These are phyloP conservation scores for Noctuana brunneofusca DNA, from an alignment of 2,888 invertebrate species.

Conservation along the genomic window DNA sequence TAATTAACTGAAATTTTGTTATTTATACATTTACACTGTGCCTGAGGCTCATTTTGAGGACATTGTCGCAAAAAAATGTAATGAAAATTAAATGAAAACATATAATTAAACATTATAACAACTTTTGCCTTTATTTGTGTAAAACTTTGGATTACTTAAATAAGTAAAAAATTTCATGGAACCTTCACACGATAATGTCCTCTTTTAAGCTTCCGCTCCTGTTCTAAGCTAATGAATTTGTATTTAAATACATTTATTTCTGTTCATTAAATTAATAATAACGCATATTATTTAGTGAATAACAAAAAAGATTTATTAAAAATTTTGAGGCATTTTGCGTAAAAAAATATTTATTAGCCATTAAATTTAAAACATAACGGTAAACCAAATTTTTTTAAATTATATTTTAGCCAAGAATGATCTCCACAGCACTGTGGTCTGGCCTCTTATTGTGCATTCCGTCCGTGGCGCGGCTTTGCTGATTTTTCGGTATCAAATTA, in stretches of 20 bases:
- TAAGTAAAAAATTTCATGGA: constrained; percentile 38
- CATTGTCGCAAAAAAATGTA: background rate
- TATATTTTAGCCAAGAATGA: constrained; percentile 13
- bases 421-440: background rate
- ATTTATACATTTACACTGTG: constrained; percentile 77
- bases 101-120: background rate
- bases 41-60: constrained; percentile 45
- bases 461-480: constrained; percentile 6
- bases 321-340: constrained; percentile 51
- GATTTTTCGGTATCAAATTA: constrained; percentile 1
- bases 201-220: constrained; percentile 39
- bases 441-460: background rate
- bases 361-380: constrained; percentile 23
- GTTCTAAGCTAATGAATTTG: constrained; percentile 49
- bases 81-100: background rate
- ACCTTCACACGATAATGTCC: constrained; percentile 45
- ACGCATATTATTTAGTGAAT: constrained; percentile 49
- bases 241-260: constrained; percentile 52
- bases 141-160: background rate
- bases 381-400: constrained; percentile 17
- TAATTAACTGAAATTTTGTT: constrained; percentile 60
- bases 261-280: constrained; percentile 44
- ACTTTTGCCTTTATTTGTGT: background rate
- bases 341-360: constrained; percentile 37
- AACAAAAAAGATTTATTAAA: background rate